phyloP scores from a whole-genome alignment of 2,888 invertebrate genomes.

The Bombyx huttoni region DNA sequence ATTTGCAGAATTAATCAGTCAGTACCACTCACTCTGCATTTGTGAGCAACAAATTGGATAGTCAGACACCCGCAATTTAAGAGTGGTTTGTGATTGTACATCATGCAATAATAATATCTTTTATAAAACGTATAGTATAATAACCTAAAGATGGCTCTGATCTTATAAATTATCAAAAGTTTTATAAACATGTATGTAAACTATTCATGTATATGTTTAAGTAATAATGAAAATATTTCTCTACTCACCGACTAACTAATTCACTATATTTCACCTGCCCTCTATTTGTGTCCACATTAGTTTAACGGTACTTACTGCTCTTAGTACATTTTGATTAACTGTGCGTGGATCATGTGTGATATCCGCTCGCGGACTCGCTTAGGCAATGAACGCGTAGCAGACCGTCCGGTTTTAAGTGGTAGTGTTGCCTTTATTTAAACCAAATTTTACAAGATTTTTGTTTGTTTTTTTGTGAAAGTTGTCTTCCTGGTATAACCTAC shows the following conservation, averaged over 20 bases:
- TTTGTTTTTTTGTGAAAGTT: not conserved
- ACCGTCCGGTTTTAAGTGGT: conserved; percentile 2
- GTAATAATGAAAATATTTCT: no score
- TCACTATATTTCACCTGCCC: conserved; percentile 1
- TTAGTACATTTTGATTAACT: not conserved
- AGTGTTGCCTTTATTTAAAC: conserved; percentile 1
- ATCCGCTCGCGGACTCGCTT: conserved; percentile 2
- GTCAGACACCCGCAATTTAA: no score
- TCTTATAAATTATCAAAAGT: no score
- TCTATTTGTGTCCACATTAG: not conserved
- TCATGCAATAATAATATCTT: no score
- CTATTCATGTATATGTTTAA: no score
- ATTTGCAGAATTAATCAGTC: no score
- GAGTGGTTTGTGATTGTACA: no score
- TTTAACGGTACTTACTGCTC: not conserved
- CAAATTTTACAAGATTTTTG: not conserved
- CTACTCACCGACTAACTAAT: not conserved
- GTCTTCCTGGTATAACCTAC: not conserved
- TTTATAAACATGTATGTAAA: no score
- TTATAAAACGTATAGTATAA: no score
- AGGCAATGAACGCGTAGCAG: not conserved
- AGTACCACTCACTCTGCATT: no score
- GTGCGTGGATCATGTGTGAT: not conserved
- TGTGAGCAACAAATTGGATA: no score
- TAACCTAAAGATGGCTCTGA: no score